Evolutionary conservation across 2,797 vertebrate genomes (phyloP).

Genomic region (Limosa lapponica): DNA sequence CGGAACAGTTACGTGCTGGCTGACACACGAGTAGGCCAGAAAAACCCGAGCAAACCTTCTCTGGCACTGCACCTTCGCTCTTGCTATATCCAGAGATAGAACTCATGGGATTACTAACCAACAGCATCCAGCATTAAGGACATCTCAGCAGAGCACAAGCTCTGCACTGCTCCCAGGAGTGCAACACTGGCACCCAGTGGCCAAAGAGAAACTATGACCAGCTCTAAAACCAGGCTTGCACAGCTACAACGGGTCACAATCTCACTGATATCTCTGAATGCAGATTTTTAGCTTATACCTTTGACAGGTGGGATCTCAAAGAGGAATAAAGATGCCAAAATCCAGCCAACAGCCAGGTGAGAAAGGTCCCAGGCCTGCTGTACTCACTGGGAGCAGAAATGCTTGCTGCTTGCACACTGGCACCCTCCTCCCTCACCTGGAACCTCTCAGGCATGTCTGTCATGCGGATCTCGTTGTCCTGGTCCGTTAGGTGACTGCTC

Average conservation of each 20-base stretch:
- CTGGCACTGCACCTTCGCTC: not conserved
- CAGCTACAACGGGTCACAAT: fast-evolving
- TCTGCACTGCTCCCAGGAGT: not conserved
- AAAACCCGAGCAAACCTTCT: not conserved
- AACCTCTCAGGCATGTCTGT: constrained; percentile 99
- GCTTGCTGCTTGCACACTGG: not conserved
- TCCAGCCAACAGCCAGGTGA: not conserved
- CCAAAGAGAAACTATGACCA: not conserved
- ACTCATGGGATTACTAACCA: not conserved
- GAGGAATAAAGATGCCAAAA: not conserved
- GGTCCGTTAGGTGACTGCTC: constrained; percentile 98
- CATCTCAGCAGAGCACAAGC: not conserved
- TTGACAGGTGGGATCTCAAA: not conserved
- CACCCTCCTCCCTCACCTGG: constrained; percentile 82
- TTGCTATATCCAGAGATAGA: not conserved
- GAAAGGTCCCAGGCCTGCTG: not conserved
- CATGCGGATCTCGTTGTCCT: constrained; percentile 97
- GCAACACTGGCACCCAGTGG: constrained; percentile 56
- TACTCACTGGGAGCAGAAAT: fast-evolving
- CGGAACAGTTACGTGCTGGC: fast-evolving
- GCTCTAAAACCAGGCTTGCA: not conserved
- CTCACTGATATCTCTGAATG: fast-evolving
- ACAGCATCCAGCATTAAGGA: not conserved
- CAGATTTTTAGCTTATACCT: not conserved
- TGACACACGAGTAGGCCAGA: not conserved